Evolutionary conservation across 92 coral and sea anemone species (phyloP), one percentile per base, ranked within the genome.

Genomic region (Umimayanthus kanabou): DNA sequence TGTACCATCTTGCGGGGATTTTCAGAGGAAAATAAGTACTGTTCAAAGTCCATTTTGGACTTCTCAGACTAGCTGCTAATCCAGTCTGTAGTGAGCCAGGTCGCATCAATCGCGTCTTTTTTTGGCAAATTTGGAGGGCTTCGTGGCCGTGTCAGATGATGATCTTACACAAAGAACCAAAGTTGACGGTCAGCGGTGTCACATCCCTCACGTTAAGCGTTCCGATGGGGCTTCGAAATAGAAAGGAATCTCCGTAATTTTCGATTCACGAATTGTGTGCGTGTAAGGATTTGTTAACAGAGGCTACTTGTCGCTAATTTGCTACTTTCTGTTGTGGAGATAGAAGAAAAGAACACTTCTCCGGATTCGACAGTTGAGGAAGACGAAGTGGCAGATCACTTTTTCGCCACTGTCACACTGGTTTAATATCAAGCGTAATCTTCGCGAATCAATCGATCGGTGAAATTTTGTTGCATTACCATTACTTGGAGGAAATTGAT

Each of bases 241-340:
- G 87, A 83, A 83, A 83, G 87, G 87, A 83, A 83, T 83, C 78
- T 83, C 78, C 77, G 87, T 83, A 69, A 83, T 83, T 83, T 83
- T 69, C 58, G 61, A 23, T 83, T 69, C 58, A 30, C 26, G 15
- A 83, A 55, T 43, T 66, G 87, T 42, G 61, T 80, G 77, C 73
- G 50, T 15, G 78, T 23, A 28, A 69, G 66, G 39, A 66, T 64
- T 69, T 25, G 77, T 45, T 82, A 33, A 73, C 23, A 26, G 25
- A 30, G 66, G 58, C 64, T 70, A n/a, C 73, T 69, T 83, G 66
- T 40, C 53, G 58, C 42, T 47, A 16, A 45, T 20, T 45, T 69
- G 29, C 57, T 53, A 39, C 22, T 69, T 39, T 8, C 77, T 69
- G 43, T 67, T 3, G 65, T 70, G 58, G 15, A 83, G 39, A 80